Conservation (phyloP, 2,888 invertebrate genomes). For the Achlya flavicornis region DNA sequence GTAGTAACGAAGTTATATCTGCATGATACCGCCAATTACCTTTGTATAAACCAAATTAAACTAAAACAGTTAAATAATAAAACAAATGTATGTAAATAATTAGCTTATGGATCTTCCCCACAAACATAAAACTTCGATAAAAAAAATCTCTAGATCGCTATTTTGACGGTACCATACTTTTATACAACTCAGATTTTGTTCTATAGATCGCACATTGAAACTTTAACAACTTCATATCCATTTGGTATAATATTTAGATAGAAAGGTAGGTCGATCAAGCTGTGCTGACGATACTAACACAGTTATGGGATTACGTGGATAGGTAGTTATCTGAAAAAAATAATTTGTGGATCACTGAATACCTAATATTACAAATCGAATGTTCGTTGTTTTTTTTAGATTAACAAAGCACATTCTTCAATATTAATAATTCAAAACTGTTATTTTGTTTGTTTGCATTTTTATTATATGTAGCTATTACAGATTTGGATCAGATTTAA, state of each 20-base stretch:
- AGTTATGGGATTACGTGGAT: no score
- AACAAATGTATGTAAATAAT: neutral
- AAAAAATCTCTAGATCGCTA: neutral
- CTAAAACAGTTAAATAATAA: neutral
- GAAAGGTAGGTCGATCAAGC: neutral
- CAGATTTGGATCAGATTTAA: constrained; percentile 26
- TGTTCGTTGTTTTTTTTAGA: constrained; percentile 74
- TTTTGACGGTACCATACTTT: neutral
- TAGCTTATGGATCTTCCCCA: neutral
- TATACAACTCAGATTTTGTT: neutral
- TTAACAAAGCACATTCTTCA: constrained; percentile 44
- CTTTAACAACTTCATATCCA: neutral
- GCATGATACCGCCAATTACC: neutral
- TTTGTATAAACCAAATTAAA: neutral
- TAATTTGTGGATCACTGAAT: constrained; percentile 15
- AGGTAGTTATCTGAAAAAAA: neutral
- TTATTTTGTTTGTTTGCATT: constrained; percentile 12
- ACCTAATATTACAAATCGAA: constrained; percentile 58
- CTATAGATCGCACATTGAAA: neutral
- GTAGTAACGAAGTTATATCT: neutral
- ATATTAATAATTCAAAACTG: neutral
- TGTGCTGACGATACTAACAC: neutral
- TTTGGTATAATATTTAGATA: neutral
- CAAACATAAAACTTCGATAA: neutral
- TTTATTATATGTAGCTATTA: constrained; percentile 22